Evolutionary conservation across 1,140 invertebrate genomes (phyloP), one percentile per base, ranked within the genome.

Genomic region (Panagrolaimus sp.): DNA sequence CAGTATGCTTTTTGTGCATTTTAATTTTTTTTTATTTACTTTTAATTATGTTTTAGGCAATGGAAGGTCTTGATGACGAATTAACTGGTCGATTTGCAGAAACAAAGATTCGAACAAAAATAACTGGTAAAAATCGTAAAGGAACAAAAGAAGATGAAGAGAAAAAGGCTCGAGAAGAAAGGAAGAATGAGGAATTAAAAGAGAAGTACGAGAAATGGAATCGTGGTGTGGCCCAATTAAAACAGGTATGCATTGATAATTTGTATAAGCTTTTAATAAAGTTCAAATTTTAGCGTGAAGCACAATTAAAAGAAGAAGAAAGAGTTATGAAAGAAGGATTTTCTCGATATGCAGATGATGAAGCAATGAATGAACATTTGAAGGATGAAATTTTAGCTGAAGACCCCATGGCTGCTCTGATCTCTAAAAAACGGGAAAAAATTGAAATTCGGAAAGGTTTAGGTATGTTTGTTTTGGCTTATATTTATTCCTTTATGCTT

Each of bases 351-450:
- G 71, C 64, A 15, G 78, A 81, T 65, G 69, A 79, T 68, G 69
- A 76, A 63, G 71, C 72, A 15, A 77, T 79, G 75, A 81, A 79
- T 52, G 77, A 72, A 21, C 77, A 78, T 43, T 47, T 79, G 63
- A 70, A 74, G 21, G 71, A 71, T 21, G 73, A 77, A 55, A 38
- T 81, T 3, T 28, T 73, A 10, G 77, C 78, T 63, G 78, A 80
- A 32, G 77, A 77, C 32, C 78, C 78, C 1, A 79, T 79, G 78
- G 65, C 55, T n/a, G 63, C 74, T 12, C 65, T 65, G 44, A 77
- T 77, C 3, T 17, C 52, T 4, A 67, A 32, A 1, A 75, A 78
- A 58, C 58, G 21, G 2, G 67, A 70, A 28, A 81, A 76, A 63
- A 55, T 78, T n/a, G 26, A 79, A 65, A 76, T 76, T 67, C 15